Evolutionary conservation across 2,113 vertebrate genomes (phyloP).

Genomic region (Tamias sibiricus): DNA sequence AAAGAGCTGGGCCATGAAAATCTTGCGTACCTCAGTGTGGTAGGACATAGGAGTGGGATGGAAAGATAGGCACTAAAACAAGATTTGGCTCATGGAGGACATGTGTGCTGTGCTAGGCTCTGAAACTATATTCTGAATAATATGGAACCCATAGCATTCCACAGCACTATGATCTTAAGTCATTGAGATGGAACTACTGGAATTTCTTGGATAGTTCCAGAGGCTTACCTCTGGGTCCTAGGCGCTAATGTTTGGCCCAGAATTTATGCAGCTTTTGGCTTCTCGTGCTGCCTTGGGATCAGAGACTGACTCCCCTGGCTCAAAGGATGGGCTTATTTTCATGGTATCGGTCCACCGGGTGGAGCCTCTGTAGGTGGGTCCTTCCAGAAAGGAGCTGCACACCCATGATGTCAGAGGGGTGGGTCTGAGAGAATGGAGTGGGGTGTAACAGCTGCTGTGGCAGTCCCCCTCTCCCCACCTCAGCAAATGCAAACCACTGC

Average conservation of each 20-base stretch:
- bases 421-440: not conserved
- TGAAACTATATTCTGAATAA: constrained; percentile 42
- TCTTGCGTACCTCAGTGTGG: not conserved
- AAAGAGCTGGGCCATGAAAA: not conserved
- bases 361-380: constrained; percentile 51
- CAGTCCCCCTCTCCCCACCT: not conserved
- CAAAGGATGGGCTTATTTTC: not conserved
- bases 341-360: constrained; percentile 54
- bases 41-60: not conserved
- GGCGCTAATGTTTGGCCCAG: constrained; percentile 26
- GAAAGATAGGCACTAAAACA: not conserved
- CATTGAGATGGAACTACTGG: constrained; percentile 67
- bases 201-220: constrained; percentile 62
- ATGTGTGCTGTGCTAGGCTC: not conserved
- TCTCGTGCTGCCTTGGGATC: constrained; percentile 26
- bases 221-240: constrained; percentile 47
- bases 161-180: constrained; percentile 42
- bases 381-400: constrained; percentile 62
- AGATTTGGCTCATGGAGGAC: not conserved
- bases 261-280: constrained; percentile 53
- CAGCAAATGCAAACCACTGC: not conserved
- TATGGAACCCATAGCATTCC: not conserved
- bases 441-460: not conserved
- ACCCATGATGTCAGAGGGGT: constrained; percentile 70
- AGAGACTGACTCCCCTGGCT: not conserved